Conservation (phyloP, 2,888 invertebrate species). For the Drosophila meridiana region DNA sequence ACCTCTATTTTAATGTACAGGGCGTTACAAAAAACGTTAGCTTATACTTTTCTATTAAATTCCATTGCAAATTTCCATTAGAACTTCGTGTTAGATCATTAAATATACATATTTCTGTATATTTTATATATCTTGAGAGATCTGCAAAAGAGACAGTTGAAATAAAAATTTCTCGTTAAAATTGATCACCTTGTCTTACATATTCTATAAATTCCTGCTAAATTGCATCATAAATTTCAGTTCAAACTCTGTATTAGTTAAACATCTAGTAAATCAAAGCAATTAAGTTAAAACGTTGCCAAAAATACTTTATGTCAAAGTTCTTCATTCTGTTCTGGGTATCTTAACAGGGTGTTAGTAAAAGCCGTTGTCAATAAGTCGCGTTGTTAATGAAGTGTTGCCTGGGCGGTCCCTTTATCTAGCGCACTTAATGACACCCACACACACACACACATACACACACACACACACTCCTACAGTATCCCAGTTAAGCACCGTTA, state of each 20-base stretch:
- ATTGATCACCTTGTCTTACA: too few relatives aligned
- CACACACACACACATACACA: slow-evolving; percentile 32
- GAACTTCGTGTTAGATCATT: too few relatives aligned
- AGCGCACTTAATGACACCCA: slow-evolving; percentile 76
- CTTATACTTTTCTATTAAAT: neutral
- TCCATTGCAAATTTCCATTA: neutral
- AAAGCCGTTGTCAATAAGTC: slow-evolving; percentile 59
- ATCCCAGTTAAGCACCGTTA: slow-evolving; percentile 70
- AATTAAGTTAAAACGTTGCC: neutral
- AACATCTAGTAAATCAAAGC: neutral
- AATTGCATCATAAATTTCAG: neutral
- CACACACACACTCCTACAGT: slow-evolving; percentile 16
- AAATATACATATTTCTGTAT: too few relatives aligned
- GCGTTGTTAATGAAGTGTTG: slow-evolving; percentile 60
- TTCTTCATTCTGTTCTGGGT: neutral
- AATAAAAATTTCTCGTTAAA: too few relatives aligned
- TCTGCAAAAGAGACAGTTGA: too few relatives aligned
- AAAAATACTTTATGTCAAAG: slow-evolving; percentile 3
- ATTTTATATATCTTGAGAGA: too few relatives aligned
- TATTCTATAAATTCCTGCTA: too few relatives aligned
- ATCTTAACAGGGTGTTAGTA: slow-evolving; percentile 41
- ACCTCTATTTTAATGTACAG: neutral
- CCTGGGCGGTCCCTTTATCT: slow-evolving; percentile 69
- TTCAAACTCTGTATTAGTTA: neutral
- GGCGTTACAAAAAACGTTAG: neutral